Conservation (phyloP, 2,888 invertebrate species). For the Limnephilus lunatus region DNA sequence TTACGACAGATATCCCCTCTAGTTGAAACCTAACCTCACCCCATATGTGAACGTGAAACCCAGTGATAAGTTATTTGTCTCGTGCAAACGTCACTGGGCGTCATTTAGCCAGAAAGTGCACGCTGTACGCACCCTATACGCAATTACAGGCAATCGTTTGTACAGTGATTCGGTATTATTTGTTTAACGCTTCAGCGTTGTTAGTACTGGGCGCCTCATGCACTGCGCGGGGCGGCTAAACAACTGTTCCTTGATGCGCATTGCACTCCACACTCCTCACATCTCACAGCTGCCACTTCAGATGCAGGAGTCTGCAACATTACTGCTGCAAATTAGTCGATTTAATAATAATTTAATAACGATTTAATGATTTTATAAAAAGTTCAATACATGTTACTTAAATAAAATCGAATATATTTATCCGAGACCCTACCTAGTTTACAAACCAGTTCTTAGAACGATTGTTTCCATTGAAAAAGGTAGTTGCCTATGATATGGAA, state of each 20-base stretch:
- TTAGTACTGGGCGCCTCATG: slow-evolving; percentile 13
- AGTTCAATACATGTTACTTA: no score
- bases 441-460: no score
- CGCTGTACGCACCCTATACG: slow-evolving; percentile 8
- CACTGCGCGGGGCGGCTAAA: not conserved
- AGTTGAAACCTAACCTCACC: no score
- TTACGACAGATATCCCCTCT: no score
- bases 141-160: slow-evolving; percentile 39
- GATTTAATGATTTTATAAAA: no score
- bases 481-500: no score
- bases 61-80: slow-evolving; percentile 1
- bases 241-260: not conserved
- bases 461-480: no score
- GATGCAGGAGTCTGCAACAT: slow-evolving; percentile 18
- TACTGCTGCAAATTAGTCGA: not conserved
- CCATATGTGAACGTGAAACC: not conserved
- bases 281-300: slow-evolving; percentile 1
- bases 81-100: not conserved
- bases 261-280: not conserved
- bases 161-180: slow-evolving; percentile 34
- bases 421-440: no score
- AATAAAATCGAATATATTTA: no score
- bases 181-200: slow-evolving; percentile 34
- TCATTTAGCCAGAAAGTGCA: slow-evolving; percentile 9
- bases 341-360: not conserved